phyloP scores from a whole-genome alignment of 2,113 vertebrate species.

The Halichoerus grypus region DNA sequence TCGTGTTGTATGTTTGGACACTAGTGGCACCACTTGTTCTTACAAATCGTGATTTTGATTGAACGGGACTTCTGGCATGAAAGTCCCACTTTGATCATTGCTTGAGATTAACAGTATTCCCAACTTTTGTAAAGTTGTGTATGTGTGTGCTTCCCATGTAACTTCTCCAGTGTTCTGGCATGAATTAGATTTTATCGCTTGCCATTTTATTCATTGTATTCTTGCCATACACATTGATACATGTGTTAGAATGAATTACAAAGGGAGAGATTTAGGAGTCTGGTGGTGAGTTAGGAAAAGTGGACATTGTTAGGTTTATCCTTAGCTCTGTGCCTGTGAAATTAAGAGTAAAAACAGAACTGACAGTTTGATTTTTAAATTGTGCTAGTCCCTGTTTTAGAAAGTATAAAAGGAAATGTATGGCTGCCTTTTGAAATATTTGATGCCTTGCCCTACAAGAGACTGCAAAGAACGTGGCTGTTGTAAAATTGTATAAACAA shows the following conservation, averaged over 20 bases:
- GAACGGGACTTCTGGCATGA: conserved; percentile 61
- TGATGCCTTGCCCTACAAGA: conserved; percentile 78
- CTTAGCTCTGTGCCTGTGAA: conserved; percentile 43
- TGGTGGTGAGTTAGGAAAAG: conserved; percentile 55
- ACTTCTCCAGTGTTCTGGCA: conserved; percentile 83
- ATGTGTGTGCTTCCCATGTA: conserved; percentile 70
- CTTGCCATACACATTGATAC: conserved; percentile 76
- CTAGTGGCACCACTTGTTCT: conserved; percentile 97
- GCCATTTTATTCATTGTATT: conserved; percentile 77
- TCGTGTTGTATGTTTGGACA: conserved; percentile 97
- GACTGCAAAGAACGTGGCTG: conserved; percentile 34
- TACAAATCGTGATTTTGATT: conserved; percentile 98
- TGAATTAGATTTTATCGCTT: conserved; percentile 82
- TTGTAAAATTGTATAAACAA: conserved; percentile 30
- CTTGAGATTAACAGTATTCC: conserved; percentile 81
- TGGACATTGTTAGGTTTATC: conserved; percentile 14
- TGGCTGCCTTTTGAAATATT: conserved; percentile 80
- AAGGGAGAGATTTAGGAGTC: neutral
- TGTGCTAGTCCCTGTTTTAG: conserved; percentile 69
- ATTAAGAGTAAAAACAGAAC: conserved; percentile 53
- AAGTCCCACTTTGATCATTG: neutral
- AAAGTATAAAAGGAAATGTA: conserved; percentile 60
- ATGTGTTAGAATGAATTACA: conserved; percentile 63
- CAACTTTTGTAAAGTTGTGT: conserved; percentile 74
- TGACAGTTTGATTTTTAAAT: conserved; percentile 54